Evolutionary conservation across 2,113 vertebrate genomes (phyloP).

Genomic region (Cyrtonyx montezumae): DNA sequence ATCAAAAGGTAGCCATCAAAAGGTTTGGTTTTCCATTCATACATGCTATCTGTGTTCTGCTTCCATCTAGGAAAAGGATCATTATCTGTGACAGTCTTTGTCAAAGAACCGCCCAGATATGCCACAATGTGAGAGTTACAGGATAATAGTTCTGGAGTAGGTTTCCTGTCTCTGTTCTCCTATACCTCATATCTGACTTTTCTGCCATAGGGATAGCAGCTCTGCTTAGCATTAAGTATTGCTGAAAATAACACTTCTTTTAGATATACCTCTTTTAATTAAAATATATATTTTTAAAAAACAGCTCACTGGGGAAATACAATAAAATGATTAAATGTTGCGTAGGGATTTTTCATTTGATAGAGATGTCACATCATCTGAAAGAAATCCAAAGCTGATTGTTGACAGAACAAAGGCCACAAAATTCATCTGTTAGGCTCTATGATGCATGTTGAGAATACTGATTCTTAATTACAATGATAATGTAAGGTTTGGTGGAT

Average conservation of each 20-base stretch:
- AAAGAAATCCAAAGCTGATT: conserved; percentile 11
- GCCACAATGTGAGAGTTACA: neutral
- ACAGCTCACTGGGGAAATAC: conserved; percentile 3
- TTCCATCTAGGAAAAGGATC: neutral
- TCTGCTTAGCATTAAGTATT: neutral
- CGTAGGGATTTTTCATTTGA: neutral
- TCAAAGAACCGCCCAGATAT: neutral
- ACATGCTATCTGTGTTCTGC: neutral
- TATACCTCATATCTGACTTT: neutral
- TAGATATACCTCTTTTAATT: conserved; percentile 13
- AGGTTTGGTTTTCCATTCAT: neutral
- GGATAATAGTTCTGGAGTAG: neutral
- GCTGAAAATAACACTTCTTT: neutral
- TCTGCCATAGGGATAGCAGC: neutral
- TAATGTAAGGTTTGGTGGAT: neutral
- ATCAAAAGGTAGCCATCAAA: neutral
- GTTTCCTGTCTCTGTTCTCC: neutral
- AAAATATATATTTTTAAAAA: neutral
- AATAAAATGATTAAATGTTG: conserved; percentile 6
- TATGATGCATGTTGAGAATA: neutral
- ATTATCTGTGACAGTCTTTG: neutral
- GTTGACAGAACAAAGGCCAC: neutral
- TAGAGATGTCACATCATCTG: neutral
- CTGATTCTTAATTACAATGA: neutral
- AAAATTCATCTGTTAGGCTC: neutral